Conservation (phyloP, 53 echinoderm and acorn worm genomes). For the Holothuria scabra region DNA sequence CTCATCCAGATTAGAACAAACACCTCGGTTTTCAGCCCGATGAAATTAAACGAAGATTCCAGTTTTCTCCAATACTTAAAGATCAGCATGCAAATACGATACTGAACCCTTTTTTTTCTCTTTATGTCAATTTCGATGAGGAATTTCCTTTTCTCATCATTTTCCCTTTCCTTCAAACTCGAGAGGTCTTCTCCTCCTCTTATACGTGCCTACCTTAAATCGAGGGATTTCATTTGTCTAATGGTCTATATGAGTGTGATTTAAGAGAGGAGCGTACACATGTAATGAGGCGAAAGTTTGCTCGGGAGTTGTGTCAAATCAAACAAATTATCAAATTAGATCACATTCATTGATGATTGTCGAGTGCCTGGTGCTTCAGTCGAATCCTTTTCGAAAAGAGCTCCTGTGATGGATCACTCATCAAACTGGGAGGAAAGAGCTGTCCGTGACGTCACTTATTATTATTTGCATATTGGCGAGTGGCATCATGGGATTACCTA, state of each 20-base stretch:
- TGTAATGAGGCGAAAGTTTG: conserved; percentile 46
- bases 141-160: neutral
- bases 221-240: conserved; percentile 41
- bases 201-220: neutral
- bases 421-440: neutral
- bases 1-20: conserved; percentile 17
- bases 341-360: conserved; percentile 19
- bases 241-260: conserved; percentile 39
- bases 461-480: no score
- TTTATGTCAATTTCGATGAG: no score
- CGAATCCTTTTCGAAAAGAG: neutral
- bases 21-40: neutral
- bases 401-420: conserved; percentile 23
- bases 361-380: conserved; percentile 17
- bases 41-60: conserved; percentile 3
- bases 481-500: no score
- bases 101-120: no score
- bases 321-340: conserved; percentile 49
- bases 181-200: neutral
- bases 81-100: no score
- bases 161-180: neutral
- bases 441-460: no score
- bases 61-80: no score
- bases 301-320: conserved; percentile 40
- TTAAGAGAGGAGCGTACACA: conserved; percentile 46